These are phyloP conservation scores for Diarsia brunnea DNA, from an alignment of 2,888 invertebrate species.

Conservation along the genomic window DNA sequence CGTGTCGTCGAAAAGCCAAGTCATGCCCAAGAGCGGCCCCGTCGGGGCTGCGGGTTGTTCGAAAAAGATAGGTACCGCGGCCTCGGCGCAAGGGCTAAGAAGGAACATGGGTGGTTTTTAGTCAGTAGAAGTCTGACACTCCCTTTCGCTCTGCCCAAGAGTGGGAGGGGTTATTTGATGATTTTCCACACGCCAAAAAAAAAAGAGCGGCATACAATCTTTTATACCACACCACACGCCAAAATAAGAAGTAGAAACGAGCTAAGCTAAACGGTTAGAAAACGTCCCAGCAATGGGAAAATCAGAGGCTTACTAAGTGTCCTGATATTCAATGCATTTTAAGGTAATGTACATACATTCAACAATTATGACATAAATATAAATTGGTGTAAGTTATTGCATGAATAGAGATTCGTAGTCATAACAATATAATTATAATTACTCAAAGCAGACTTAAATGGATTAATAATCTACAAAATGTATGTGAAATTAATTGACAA, in stretches of 20 bases:
- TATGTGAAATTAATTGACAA: conserved; percentile 48
- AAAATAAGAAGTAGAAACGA: not conserved
- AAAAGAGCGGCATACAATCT: too few relatives aligned
- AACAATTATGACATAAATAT: not conserved
- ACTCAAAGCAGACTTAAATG: conserved; percentile 25
- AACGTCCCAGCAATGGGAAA: not conserved
- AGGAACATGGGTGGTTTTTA: too few relatives aligned
- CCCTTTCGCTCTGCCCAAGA: too few relatives aligned
- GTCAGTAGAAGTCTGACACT: too few relatives aligned
- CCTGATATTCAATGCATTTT: not conserved
- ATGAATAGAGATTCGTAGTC: conserved; percentile 10
- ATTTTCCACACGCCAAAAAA: too few relatives aligned
- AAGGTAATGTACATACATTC: not conserved
- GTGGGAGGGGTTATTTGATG: too few relatives aligned
- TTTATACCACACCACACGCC: too few relatives aligned
- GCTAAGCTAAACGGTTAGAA: not conserved
- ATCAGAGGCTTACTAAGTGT: not conserved
- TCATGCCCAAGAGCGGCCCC: not conserved
- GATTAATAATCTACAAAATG: conserved; percentile 43
- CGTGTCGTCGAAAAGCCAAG: not conserved
- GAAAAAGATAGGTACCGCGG: too few relatives aligned
- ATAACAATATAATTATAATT: conserved; percentile 18
- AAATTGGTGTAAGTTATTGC: not conserved
- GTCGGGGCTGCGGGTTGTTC: too few relatives aligned
- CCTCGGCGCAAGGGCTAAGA: too few relatives aligned